Evolutionary conservation across 2,888 invertebrate species (phyloP).

Genomic region (Caenorhabditis becei): DNA sequence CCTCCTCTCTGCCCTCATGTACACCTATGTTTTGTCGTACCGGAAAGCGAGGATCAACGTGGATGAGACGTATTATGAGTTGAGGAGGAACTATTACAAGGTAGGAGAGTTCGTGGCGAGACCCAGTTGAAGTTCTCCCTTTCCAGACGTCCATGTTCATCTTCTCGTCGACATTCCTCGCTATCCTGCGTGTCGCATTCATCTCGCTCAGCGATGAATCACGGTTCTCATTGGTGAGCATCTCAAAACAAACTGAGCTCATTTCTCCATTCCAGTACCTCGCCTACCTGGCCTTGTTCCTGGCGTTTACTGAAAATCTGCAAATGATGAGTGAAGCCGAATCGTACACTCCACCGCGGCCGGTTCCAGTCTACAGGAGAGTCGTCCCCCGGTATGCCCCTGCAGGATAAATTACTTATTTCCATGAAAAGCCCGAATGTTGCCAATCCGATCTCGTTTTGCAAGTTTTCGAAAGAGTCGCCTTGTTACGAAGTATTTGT

Average conservation of each 20-base stretch:
- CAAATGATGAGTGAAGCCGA: conserved; percentile 56
- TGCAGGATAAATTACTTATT: conserved; percentile 53
- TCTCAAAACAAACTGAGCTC: not conserved
- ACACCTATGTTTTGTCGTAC: conserved; percentile 49
- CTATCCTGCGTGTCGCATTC: conserved; percentile 46
- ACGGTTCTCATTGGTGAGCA: conserved; percentile 45
- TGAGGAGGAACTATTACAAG: conserved; percentile 49
- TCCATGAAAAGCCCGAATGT: not conserved
- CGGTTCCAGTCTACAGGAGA: conserved; percentile 18
- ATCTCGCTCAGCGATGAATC: conserved; percentile 50
- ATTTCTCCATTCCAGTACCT: conserved; percentile 38
- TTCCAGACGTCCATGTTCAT: conserved; percentile 52
- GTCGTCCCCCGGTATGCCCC: conserved; percentile 38
- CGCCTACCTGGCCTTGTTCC: conserved; percentile 54
- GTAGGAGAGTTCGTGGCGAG: not conserved
- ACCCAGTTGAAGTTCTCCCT: no score
- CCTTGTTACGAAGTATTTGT: conserved; percentile 12
- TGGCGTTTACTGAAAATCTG: conserved; percentile 63
- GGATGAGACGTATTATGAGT: conserved; percentile 41
- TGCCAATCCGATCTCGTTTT: not conserved
- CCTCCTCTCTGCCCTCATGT: conserved; percentile 44
- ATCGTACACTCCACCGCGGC: conserved; percentile 32
- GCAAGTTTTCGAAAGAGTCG: not conserved
- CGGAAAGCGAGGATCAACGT: conserved; percentile 44
- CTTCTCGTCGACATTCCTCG: conserved; percentile 53